A percentile compares a stretch with the other conserved stretches of the same genome.
phyloP scores from a whole-genome alignment of 2,113 vertebrate genomes.

The Serilophus lunatus region DNA sequence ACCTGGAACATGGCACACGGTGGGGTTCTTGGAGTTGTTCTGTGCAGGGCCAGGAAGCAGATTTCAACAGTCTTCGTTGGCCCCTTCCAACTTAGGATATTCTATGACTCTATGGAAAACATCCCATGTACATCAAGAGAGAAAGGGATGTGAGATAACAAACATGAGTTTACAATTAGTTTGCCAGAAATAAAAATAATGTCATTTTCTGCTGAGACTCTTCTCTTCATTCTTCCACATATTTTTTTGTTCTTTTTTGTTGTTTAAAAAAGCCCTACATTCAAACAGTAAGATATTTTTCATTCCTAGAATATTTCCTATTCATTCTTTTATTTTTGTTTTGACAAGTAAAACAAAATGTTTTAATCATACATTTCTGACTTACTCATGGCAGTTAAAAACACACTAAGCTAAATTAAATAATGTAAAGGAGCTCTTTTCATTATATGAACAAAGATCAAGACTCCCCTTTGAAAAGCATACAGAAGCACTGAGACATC shows the following conservation, averaged over 20 bases:
- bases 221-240: not conserved
- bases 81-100: not conserved
- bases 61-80: not conserved
- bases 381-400: not conserved
- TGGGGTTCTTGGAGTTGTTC: not conserved
- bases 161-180: not conserved
- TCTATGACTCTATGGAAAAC: not conserved
- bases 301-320: not conserved
- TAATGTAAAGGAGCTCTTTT: not conserved
- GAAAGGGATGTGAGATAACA: not conserved
- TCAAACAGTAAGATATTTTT: not conserved
- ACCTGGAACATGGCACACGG: not conserved
- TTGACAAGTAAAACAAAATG: not conserved
- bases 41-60: not conserved
- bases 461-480: constrained; percentile 5
- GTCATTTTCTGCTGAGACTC: not conserved
- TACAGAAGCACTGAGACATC: not conserved
- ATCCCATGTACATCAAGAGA: not conserved
- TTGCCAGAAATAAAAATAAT: not conserved
- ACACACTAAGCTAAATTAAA: not conserved
- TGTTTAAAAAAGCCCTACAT: not conserved
- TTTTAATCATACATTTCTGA: not conserved
- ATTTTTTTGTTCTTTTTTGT: not conserved
- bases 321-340: not conserved
- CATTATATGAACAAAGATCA: not conserved